These are phyloP conservation scores for Laupala kohalensis DNA, from an alignment of 1,140 invertebrate genomes.

Conservation along the genomic window DNA sequence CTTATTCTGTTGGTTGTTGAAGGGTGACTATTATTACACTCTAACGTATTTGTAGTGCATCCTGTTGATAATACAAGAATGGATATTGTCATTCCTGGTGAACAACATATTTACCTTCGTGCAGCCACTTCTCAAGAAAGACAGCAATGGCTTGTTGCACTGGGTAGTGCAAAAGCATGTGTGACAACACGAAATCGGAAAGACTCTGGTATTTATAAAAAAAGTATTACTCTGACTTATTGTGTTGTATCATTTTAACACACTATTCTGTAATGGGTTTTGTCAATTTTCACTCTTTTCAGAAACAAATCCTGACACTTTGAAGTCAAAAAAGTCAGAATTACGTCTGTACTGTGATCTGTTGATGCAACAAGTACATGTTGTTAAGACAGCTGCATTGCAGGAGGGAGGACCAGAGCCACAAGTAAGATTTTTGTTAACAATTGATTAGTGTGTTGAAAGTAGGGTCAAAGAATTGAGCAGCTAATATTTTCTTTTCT, in stretches of 20 bases:
- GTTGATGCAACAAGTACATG: conserved; percentile 72
- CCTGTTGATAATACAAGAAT: conserved; percentile 52
- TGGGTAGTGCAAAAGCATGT: conserved; percentile 69
- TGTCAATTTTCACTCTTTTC: conserved; percentile 8
- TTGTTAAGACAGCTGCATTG: conserved; percentile 51
- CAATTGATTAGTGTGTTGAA: too few species aligned
- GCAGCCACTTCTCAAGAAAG: conserved; percentile 59
- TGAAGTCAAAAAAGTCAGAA: conserved; percentile 66
- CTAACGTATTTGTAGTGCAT: conserved; percentile 38
- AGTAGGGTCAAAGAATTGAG: too few species aligned
- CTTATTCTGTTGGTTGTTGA: not conserved
- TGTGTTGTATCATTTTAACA: not conserved
- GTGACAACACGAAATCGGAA: conserved; percentile 34
- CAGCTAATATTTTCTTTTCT: too few species aligned
- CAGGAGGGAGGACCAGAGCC: conserved; percentile 42
- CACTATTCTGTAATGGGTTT: not conserved
- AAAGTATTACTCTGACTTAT: not conserved
- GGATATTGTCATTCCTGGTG: conserved; percentile 66
- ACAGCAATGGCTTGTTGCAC: conserved; percentile 66
- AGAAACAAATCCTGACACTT: conserved; percentile 31
- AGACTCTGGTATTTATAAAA: conserved; percentile 25
- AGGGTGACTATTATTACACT: not conserved
- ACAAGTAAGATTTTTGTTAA: conserved; percentile 34
- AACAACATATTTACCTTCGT: conserved; percentile 67
- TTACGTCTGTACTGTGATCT: conserved; percentile 66